Base-by-base conservation (phyloP, 2,113 vertebrate genomes). In the Gasterosteus nipponicus region DNA sequence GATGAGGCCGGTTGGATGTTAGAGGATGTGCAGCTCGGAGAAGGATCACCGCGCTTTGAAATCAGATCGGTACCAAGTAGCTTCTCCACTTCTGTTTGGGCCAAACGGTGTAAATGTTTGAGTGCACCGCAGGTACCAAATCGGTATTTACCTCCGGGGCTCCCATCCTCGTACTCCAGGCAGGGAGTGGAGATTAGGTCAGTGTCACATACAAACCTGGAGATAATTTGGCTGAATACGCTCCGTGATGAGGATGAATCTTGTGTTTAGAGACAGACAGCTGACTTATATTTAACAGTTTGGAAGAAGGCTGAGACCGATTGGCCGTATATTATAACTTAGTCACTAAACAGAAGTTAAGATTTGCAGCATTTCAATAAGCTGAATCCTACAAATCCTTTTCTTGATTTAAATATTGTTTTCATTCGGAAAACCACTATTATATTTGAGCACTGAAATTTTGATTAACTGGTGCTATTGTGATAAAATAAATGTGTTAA, bases 291-390 rank as follows among this genome's bases (percentile, higher is more conserved):
- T 31, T 47, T 12, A 66, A 31, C 62, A 47, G 42, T 19, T 65
- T 49, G 22, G 16, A 5, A 49, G 9, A 65, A 47, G 26, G 15
- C n/a, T 29, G 61, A 64, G 38, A 16, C 51, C 85, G 80, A 75
- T 82, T 70, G 80, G 80, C 77, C 56, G 26, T 60, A 57, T 10
- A 42, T 22, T 67, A 12, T 62, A 63, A 75, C 46, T 41, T 41
- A 15, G 10, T 4, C 44, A 74, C 2, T 67, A 46, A 61, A 9
- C 18, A 38, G 18, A 58, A 3, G 12, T 47, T 38, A 38, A 38
- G 35, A 39, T 57, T 14, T 44, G 49, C 31, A 51, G 29, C 15
- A 51, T 29, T 16, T 39, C 22, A 61, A 16, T 31, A 33, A 57
- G 15, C n/a, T 47, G 53, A 18, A 9, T 49, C 10, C 33, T 22